Evolutionary conservation across 2,113 vertebrate genomes (phyloP).

Genomic region (Salvelinus alpinus): DNA sequence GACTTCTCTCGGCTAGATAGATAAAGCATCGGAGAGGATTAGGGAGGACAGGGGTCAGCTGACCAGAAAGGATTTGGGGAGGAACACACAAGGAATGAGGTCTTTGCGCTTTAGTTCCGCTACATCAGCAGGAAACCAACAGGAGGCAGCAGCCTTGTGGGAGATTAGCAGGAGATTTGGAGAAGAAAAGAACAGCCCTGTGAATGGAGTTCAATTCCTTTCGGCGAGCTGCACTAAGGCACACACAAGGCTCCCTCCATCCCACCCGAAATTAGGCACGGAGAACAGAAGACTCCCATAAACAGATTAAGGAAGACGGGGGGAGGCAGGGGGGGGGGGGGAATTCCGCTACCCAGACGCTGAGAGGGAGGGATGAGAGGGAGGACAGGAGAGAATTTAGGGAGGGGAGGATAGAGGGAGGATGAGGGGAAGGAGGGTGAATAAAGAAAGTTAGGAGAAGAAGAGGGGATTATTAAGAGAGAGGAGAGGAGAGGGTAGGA

Average conservation of each 20-base stretch:
- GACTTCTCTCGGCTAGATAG: background rate
- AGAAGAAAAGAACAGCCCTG: slow-evolving; percentile 34
- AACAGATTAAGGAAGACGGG: slow-evolving; percentile 56
- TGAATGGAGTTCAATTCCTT: slow-evolving; percentile 51
- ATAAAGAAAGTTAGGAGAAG: background rate
- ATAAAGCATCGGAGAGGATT: slow-evolving; percentile 48
- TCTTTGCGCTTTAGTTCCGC: slow-evolving; percentile 50
- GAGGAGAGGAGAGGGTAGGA: slow-evolving; percentile 5
- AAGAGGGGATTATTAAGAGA: background rate
- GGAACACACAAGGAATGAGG: slow-evolving; percentile 41
- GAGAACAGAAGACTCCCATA: slow-evolving; percentile 59
- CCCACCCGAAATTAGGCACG: slow-evolving; percentile 30
- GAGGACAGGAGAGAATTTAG: background rate
- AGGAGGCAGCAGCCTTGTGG: slow-evolving; percentile 22
- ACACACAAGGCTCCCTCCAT: slow-evolving; percentile 18
- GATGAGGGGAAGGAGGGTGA: background rate
- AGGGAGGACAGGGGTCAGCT: slow-evolving; percentile 25
- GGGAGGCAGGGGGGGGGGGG: slow-evolving; percentile 40
- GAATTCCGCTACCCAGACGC: slow-evolving; percentile 55
- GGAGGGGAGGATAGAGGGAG: background rate
- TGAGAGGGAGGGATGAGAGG: slow-evolving; percentile 4
- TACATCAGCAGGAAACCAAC: slow-evolving; percentile 60
- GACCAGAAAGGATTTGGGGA: slow-evolving; percentile 45
- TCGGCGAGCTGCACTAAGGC: slow-evolving; percentile 45
- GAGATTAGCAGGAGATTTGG: slow-evolving; percentile 38